These are phyloP conservation scores for Philaethria dido DNA, from an alignment of 2,888 invertebrate genomes.

Conservation along the genomic window DNA sequence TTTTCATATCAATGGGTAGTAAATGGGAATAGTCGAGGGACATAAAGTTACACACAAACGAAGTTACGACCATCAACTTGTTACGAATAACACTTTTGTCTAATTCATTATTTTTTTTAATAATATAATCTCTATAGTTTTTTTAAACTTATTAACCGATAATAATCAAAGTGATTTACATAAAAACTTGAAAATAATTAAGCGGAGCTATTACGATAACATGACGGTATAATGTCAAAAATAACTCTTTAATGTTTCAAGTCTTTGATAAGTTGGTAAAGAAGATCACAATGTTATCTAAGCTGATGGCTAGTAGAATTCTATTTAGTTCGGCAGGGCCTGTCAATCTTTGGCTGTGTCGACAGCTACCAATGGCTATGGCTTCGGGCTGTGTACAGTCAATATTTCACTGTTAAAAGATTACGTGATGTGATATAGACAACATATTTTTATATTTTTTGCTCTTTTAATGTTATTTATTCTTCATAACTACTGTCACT, in stretches of 20 bases:
- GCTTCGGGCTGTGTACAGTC: conserved; percentile 55
- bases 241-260: conserved; percentile 18
- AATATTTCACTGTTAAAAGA: conserved; percentile 55
- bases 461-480: background rate
- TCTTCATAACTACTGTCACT: background rate
- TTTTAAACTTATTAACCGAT: too few species aligned
- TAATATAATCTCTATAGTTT: too few species aligned
- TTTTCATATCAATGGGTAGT: too few species aligned
- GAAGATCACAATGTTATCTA: conserved; percentile 32
- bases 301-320: conserved; percentile 55
- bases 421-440: conserved; percentile 46
- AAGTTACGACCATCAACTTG: too few species aligned
- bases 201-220: background rate
- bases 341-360: conserved; percentile 58
- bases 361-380: conserved; percentile 64
- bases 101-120: background rate
- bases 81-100: too few species aligned
- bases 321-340: conserved; percentile 53
- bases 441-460: conserved; percentile 10
- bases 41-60: too few species aligned
- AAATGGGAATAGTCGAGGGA: too few species aligned
- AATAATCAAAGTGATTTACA: background rate
- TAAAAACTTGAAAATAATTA: background rate
- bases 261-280: conserved; percentile 12
- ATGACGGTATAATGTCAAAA: conserved; percentile 12